Percentiles rank a stretch among this genome's conserved stretches.
Evolutionary conservation across 2,888 invertebrate genomes (phyloP).

Genomic region (Drosophila tanythrix): DNA sequence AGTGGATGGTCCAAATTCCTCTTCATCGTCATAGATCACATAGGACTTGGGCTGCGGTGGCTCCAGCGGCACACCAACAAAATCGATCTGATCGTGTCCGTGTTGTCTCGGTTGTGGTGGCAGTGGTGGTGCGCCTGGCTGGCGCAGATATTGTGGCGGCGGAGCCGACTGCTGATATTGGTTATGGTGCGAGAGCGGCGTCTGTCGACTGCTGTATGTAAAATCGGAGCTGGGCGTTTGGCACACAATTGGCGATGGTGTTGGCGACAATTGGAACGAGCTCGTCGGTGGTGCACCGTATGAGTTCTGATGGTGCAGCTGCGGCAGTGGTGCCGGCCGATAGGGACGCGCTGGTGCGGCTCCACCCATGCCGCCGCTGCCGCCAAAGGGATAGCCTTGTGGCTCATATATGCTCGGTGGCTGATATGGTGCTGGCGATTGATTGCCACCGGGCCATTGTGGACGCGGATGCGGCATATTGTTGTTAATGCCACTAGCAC

Average conservation of each 20-base stretch:
- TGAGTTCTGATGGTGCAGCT: constrained; percentile 83
- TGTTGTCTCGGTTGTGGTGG: constrained; percentile 82
- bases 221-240: constrained; percentile 87
- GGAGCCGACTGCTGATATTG: constrained; percentile 82
- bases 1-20: constrained; percentile 92
- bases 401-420: constrained; percentile 65
- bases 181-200: constrained; percentile 79
- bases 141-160: constrained; percentile 81
- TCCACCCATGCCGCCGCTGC: constrained; percentile 16
- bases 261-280: constrained; percentile 86
- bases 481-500: constrained; percentile 65
- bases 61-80: constrained; percentile 91
- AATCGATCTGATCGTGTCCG: constrained; percentile 83
- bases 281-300: constrained; percentile 80
- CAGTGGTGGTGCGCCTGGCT: constrained; percentile 77
- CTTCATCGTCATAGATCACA: constrained; percentile 88
- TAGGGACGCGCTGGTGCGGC: constrained; percentile 84
- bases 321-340: constrained; percentile 83
- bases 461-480: constrained; percentile 89
- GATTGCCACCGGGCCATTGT: constrained; percentile 87
- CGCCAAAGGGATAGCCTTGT: constrained; percentile 51
- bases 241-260: constrained; percentile 87
- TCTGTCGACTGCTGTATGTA: constrained; percentile 87
- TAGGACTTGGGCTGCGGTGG: constrained; percentile 89
- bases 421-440: constrained; percentile 84